Base-by-base conservation (phyloP, 2,797 vertebrate genomes). In the Adrianichthys oophorus region DNA sequence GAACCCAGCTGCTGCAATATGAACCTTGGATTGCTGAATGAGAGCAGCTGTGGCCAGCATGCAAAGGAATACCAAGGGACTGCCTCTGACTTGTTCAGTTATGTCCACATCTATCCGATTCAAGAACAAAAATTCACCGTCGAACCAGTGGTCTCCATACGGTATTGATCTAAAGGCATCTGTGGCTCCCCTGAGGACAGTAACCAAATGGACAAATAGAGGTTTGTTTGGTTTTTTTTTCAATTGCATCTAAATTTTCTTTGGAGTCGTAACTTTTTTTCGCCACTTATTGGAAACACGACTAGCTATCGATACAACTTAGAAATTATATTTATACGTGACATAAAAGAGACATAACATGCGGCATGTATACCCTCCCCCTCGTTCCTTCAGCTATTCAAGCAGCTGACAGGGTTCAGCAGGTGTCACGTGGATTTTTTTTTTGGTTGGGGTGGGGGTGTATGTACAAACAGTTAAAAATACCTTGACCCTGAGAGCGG, bases 401-500 rank as follows among this genome's bases (percentile, higher is more conserved):
- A 52, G 32, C 88, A 90, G 86, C 89, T 89, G 88, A 90, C 79
- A n/a, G 64, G 57, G 62, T 76, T 70, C 73, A 68, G 83, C 89
- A 91, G 88, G 87, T 90, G 88, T 68, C 74, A 71, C 65, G 73
- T 65, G 74, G 71, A 13, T 19, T 1, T 19, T 19, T 19, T 19
- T 1, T 19, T 19, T 19, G 19, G 19, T 19, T 19, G 19, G 19
- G 19, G 10, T 19, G 19, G 19, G 19, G 19, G 64, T 58, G 65
- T 42, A 41, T 52, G 73, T 69, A 57, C 29, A 53, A 57, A 3
- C 23, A 58, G 67, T 76, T 88, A 90, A 86, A 90, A 89, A 90
- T 89, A 88, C 76, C 62, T 40, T 70, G 71, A 89, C 78, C 84
- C 82, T 83, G 80, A 89, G 79, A 65, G 72, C 29, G 0, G 56